Evolutionary conservation across 2,797 vertebrate genomes (phyloP).

Genomic region (Bryconaethiops microstoma): DNA sequence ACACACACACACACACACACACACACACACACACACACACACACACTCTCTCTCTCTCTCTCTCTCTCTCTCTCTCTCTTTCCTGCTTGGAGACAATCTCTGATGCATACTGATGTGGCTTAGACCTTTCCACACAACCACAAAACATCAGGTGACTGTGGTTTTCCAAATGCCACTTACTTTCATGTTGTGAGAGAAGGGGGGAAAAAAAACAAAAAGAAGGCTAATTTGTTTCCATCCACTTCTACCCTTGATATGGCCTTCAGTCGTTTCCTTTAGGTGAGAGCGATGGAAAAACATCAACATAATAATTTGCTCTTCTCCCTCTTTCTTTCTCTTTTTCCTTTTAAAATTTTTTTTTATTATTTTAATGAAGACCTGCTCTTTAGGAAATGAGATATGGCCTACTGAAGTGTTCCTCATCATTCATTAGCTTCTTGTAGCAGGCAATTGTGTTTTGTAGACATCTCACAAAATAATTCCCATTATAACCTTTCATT

Average conservation of each 20-base stretch:
- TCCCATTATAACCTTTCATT: conserved; percentile 48
- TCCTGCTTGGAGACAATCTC: background rate
- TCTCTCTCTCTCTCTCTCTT: too few relatives aligned
- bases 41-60: too few relatives aligned
- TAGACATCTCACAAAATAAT: conserved; percentile 50
- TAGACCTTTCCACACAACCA: background rate
- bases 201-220: conserved; percentile 1
- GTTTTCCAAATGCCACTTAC: conserved; percentile 22
- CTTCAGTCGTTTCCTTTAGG: conserved; percentile 40
- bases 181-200: conserved; percentile 21
- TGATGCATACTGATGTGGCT: conserved; percentile 36
- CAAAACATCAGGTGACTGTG: conserved; percentile 24
- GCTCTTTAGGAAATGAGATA: conserved; percentile 55
- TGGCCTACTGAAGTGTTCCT: conserved; percentile 50
- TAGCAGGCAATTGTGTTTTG: conserved; percentile 35
- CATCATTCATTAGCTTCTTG: conserved; percentile 49
- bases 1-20: background rate
- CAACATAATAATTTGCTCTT: conserved; percentile 48
- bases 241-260: conserved; percentile 28
- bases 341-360: too few relatives aligned
- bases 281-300: conserved; percentile 50
- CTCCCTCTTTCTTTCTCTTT: background rate
- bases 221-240: conserved; percentile 46
- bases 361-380: conserved; percentile 36
- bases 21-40: conserved; percentile 10